Conservation (phyloP, 1,140 invertebrate species). For the Ceratitis capitata region DNA sequence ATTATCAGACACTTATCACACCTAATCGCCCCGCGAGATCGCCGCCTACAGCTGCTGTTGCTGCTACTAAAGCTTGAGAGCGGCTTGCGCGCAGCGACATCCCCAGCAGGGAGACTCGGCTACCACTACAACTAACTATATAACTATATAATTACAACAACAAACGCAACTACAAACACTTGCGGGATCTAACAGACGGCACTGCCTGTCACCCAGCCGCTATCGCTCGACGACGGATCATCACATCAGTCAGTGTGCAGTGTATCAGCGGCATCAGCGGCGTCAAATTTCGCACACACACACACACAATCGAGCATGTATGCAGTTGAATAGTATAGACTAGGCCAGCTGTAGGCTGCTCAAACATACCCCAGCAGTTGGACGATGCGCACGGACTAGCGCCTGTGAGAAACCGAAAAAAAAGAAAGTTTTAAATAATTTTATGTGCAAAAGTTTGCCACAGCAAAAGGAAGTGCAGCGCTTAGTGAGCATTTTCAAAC, state of each 20-base stretch:
- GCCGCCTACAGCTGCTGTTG: neutral
- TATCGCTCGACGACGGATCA: neutral
- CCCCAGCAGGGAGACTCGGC: neutral
- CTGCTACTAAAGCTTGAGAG: neutral
- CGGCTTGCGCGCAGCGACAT: neutral
- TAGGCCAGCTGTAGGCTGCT: too few species aligned
- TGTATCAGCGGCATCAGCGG: too few species aligned
- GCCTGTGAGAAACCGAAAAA: neutral
- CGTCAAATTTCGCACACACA: conserved; percentile 26
- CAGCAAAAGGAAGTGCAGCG: neutral
- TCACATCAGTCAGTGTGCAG: conserved; percentile 13
- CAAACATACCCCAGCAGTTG: conserved; percentile 14
- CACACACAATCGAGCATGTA: too few species aligned
- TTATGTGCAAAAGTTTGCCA: neutral
- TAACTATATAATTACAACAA: too few species aligned
- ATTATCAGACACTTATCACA: neutral
- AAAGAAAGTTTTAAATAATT: neutral
- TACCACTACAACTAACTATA: neutral
- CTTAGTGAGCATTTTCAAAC: neutral
- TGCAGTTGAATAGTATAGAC: neutral
- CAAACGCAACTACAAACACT: too few species aligned
- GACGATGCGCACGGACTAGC: neutral
- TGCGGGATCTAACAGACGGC: neutral
- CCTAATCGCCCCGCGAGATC: neutral
- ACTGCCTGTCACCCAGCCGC: neutral